phyloP scores from a whole-genome alignment of 2,888 invertebrate genomes.

The Malthinus flaveolus region DNA sequence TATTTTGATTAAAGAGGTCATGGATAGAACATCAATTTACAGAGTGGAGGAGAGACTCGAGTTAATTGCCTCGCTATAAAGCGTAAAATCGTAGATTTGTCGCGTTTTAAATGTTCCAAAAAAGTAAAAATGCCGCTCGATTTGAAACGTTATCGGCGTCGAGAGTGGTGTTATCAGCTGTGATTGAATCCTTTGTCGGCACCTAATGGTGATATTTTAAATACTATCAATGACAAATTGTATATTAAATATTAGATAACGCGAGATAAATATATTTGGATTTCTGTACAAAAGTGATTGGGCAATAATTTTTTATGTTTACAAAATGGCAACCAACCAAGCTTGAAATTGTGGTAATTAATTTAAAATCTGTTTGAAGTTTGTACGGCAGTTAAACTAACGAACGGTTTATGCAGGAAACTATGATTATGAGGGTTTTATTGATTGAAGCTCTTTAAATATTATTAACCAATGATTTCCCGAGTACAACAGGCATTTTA shows the following conservation, averaged over 20 bases:
- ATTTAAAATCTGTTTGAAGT: no score
- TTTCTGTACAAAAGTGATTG: constrained; percentile 16
- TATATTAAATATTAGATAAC: constrained; percentile 35
- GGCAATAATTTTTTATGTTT: constrained; percentile 8
- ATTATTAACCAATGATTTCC: no score
- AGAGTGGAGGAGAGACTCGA: not conserved
- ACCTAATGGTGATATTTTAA: constrained; percentile 47
- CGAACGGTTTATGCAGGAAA: no score
- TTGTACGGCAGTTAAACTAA: no score
- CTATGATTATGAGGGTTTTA: no score
- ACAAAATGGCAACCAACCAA: constrained; percentile 14
- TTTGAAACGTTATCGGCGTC: constrained; percentile 44
- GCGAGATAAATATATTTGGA: constrained; percentile 14
- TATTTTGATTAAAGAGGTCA: constrained; percentile 6
- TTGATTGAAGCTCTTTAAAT: no score
- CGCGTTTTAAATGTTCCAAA: constrained; percentile 28
- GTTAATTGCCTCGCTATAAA: not conserved
- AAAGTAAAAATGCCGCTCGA: constrained; percentile 41
- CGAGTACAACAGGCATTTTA: no score
- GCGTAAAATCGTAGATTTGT: not conserved
- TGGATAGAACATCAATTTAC: not conserved
- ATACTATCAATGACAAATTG: constrained; percentile 48
- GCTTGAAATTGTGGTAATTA: no score
- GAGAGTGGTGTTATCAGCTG: constrained; percentile 44
- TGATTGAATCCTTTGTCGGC: constrained; percentile 53